These are phyloP conservation scores for Chalcis sispes DNA, from an alignment of 2,888 invertebrate species.

Conservation along the genomic window DNA sequence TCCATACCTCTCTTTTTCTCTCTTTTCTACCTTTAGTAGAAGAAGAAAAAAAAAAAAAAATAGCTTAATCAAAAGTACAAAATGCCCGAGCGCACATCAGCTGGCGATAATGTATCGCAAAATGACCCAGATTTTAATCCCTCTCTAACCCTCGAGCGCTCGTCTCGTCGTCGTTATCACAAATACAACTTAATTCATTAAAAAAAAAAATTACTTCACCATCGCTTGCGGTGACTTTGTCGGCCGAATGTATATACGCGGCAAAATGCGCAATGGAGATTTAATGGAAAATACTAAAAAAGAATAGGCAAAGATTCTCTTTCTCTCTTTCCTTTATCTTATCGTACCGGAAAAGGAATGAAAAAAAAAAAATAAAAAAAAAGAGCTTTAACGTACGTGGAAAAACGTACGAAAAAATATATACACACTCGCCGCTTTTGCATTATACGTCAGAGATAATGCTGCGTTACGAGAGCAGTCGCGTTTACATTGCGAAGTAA, in stretches of 20 bases:
- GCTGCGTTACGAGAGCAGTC: constrained; percentile 7
- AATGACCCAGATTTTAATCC: constrained; percentile 12
- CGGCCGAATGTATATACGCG: not conserved
- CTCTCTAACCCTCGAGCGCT: too few relatives aligned
- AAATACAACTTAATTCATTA: not conserved
- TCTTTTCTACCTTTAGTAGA: too few relatives aligned
- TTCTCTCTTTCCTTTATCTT: not conserved
- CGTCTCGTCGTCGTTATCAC: not conserved
- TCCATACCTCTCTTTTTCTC: too few relatives aligned
- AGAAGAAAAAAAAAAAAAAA: not conserved
- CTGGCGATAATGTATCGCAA: not conserved
- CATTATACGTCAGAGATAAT: constrained; percentile 34
- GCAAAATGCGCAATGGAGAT: constrained; percentile 4
- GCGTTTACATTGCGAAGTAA: too few relatives aligned
- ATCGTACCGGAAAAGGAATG: constrained; percentile 26
- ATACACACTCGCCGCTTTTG: too few relatives aligned
- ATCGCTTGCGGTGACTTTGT: constrained; percentile 24
- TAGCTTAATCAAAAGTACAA: too few relatives aligned
- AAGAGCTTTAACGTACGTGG: too few relatives aligned
- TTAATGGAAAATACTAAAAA: too few relatives aligned
- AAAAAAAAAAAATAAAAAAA: too few relatives aligned
- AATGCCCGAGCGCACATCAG: too few relatives aligned
- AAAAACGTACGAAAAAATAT: too few relatives aligned
- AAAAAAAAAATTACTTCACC: too few relatives aligned
- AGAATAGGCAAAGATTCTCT: constrained; percentile 3